Evolutionary conservation across 1,140 invertebrate genomes (phyloP), one percentile per base, ranked within the genome.

Genomic region (Aphis gossypii): DNA sequence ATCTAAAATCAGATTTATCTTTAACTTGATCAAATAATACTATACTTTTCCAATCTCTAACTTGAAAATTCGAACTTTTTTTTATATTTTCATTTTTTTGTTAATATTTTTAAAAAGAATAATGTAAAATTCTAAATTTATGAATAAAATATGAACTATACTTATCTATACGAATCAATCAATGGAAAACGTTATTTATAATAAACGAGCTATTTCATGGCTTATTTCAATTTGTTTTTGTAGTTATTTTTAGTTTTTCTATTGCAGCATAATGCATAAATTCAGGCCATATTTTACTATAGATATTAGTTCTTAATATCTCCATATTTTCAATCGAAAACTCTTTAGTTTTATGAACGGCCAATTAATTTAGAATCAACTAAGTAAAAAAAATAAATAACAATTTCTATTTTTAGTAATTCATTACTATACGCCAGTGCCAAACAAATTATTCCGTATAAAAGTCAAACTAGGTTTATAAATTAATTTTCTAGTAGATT

Each of bases 131-230:
- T 38, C 6, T 38, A 21, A n/a, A 76, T 76, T 18, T n/a, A n/a
- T n/a, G n/a, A 76, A 76, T 76, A 18, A 76, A 76, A 14, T 76
- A 68, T 76, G 60, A 76, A n/a, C 60, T 76, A 1, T n/a, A 76
- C 14, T 68, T 76, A 76, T 35, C 5, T 76, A n/a, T n/a, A 76
- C 0, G 30, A 76, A 76, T 68, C 30, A 68, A 68, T 68, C 11
- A 76, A 76, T 76, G n/a, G 14, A 76, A 76, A 76, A 76, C 60
- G n/a, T 76, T 76, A n/a, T 76, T n/a, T 76, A 76, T 30, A n/a
- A 76, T 76, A 76, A 76, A n/a, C 14, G n/a, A n/a, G n/a, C 3
- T 76, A n/a, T 76, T 76, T n/a, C n/a, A 76, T n/a, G 30, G 6
- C 30, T 14, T 76, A 76, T 68, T 68, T 68, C 11, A 68, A n/a